Base-by-base conservation (phyloP, 2,797 vertebrate species). In the Diplodus puntazzo region DNA sequence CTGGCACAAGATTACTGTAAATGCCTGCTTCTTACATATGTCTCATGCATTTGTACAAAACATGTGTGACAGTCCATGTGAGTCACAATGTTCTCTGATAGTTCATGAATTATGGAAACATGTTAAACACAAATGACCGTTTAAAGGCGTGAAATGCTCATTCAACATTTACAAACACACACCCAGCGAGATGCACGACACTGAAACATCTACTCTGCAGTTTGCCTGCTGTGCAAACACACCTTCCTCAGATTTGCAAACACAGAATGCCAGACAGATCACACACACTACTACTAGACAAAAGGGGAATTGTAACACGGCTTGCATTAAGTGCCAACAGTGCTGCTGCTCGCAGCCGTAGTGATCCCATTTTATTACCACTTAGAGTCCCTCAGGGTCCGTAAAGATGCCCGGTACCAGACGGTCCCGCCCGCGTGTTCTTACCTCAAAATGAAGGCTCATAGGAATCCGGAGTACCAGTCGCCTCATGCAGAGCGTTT, bases 381-480 rank as follows among this genome's bases (percentile, higher is more conserved):
- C 77, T 75, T 72, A 79, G 48, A 69, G 46, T 84, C 88, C 87
- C 75, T 54, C 46, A 0, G 59, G 71, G 62, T 80, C 69, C 45
- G 42, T 57, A 50, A 50, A 76, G 57, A 82, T 63, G 64, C 61
- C 55, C 30, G 30, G 30, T 30, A 30, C 49, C 67, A 71, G 72
- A 60, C 71, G 58, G 86, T 79, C 86, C 77, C 64, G 75, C 54
- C 74, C 62, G 21, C 63, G 81, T 77, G 62, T 43, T 78, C 94
- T 92, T 91, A 95, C 95, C 95, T 95, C 88, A 93, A 69, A 76
- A 81, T 59, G 77, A 83, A 83, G 50, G 74, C 64, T 86, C 86
- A 87, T 43, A 76, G 67, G 82, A 87, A 57, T 88, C 89, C 88
- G 77, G 79, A 79, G 82, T 48, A 78, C 49, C 66, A 75, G 86